A percentile compares a stretch with the other conserved stretches of the same genome.
phyloP scores from a whole-genome alignment of 2,888 invertebrate species.

The Drosophila ochracea region DNA sequence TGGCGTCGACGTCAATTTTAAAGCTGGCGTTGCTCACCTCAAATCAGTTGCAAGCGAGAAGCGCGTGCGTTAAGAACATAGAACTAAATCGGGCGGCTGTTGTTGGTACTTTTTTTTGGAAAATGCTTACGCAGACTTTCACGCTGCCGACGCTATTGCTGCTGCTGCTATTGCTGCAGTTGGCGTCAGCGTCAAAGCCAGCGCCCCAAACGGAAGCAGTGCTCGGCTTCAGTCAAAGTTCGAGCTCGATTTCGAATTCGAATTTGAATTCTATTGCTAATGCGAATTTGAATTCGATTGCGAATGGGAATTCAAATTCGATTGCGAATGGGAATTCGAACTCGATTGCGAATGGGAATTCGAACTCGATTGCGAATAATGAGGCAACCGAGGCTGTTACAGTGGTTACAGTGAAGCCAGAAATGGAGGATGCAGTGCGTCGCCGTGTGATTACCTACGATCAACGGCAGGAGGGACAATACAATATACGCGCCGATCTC shows the following conservation, averaged over 20 bases:
- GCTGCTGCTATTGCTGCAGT: conserved; percentile 23
- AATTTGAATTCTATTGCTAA: not conserved
- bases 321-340: too few species aligned
- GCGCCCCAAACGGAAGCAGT: conserved; percentile 26
- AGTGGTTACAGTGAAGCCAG: conserved; percentile 47
- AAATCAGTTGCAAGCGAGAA: conserved; percentile 75
- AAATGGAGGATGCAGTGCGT: conserved; percentile 51
- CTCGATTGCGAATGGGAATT: too few species aligned
- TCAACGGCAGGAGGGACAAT: conserved; percentile 91
- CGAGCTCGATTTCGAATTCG: conserved; percentile 8
- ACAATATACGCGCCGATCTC: conserved; percentile 90
- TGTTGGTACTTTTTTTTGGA: conserved; percentile 1
- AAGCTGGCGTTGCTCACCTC: conserved; percentile 41
- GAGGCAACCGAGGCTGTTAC: conserved; percentile 29
- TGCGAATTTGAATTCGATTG: not conserved
- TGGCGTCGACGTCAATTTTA: conserved; percentile 41
- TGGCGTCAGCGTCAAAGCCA: conserved; percentile 18
- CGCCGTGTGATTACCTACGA: conserved; percentile 85
- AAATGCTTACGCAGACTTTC: conserved; percentile 61
- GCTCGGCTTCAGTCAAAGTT: conserved; percentile 17
- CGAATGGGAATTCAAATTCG: too few species aligned
- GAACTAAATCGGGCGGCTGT: conserved; percentile 34
- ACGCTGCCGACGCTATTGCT: conserved; percentile 29
- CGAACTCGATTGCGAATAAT: too few species aligned
- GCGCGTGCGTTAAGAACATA: conserved; percentile 75